Base-by-base conservation (phyloP, 2,888 invertebrate genomes). In the Melangyna quadrimaculata region DNA sequence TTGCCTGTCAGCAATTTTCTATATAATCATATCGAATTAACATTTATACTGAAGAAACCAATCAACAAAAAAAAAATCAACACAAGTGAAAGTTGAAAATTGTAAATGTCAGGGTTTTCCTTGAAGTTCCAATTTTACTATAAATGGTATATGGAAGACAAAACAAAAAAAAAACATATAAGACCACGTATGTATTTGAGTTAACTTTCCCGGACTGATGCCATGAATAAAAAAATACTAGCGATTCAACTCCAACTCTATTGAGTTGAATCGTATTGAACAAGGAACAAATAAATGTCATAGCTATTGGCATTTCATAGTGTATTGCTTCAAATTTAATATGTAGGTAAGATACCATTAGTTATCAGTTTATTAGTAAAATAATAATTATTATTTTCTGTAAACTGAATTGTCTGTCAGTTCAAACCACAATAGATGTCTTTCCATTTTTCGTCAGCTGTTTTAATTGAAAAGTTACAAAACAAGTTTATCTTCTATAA, bases 251-350 rank as follows among this genome's bases (percentile, higher is more conserved):
- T 40, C 45, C 37, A 59, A 59, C n/a, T n/a, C n/a, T n/a, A n/a
- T n/a, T n/a, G 19, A 67, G n/a, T 35, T 29, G 48, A 12, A 51
- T n/a, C n/a, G n/a, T n/a, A n/a, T n/a, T n/a, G 8, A 37, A 22
- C 55, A 51, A 53, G 53, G 59, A 83, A 78, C 83, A 83, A 78
- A 83, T 70, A 78, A 83, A 83, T 65, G 51, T 17, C 78, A 71
- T 14, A 51, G 27, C 9, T n/a, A 9, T 48, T 24, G 27, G 48
- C 37, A 40, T 22, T 51, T 67, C 8, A 45, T 35, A 29, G 1
- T 12, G 17, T 17, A 37, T 55, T 51, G 1, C 22, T 17, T 9
- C 22, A 48, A 65, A 29, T 29, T 19, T 35, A n/a, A n/a, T 48
- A 17, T 48, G 24, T 37, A 55, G 55, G 22, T 55, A n/a, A n/a